Base-by-base conservation (phyloP, 1,140 invertebrate species). In the Drosophila cardini region DNA sequence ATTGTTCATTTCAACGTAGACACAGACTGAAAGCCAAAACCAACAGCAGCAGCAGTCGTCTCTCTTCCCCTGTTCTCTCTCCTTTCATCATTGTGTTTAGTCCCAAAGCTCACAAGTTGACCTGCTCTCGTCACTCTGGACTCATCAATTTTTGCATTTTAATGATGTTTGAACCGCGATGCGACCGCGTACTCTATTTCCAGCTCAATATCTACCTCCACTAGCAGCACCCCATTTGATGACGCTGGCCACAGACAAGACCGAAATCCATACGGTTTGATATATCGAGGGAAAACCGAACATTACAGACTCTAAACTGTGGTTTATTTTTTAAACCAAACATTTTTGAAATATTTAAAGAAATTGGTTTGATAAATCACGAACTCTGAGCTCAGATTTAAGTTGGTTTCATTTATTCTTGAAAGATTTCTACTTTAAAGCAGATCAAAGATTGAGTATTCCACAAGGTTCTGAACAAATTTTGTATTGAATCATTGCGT, bases 71-170 rank as follows among this genome's bases (percentile, higher is more conserved):
- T 18, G 32, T 26, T 15, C 2, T 13, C 16, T 6, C 4, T 32
- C 5, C 18, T 34, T 38, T 30, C 32, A 16, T 15, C 34, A 11
- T 42, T 10, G n/a, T 3, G 40, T 55, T 15, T 9, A 7, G 11
- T 7, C 55, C 21, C 70, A 36, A 18, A 67, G 46, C 62, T 60
- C 69, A 65, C 38, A 65, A 68, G 45, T 45, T 72, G 64, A 34
- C 36, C 50, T 53, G 48, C 55, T 38, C 40, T 60, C 46, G 45
- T 36, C 40, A 56, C 57, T 43, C 65, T 56, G 64, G 21, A 26
- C 62, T 79, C 83, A 81, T 87, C 72, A 80, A 87, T 87, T 87
- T 86, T 89, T 87, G 83, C 79, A 87, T 87, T 83, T 87, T 87
- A 87, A 89, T 89, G 79, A 87, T 86, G 73, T 87, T 86, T 80